Evolutionary conservation across 1,140 invertebrate genomes (phyloP), one percentile per base, ranked within the genome.

Genomic region (Aporrectodea caliginosa): DNA sequence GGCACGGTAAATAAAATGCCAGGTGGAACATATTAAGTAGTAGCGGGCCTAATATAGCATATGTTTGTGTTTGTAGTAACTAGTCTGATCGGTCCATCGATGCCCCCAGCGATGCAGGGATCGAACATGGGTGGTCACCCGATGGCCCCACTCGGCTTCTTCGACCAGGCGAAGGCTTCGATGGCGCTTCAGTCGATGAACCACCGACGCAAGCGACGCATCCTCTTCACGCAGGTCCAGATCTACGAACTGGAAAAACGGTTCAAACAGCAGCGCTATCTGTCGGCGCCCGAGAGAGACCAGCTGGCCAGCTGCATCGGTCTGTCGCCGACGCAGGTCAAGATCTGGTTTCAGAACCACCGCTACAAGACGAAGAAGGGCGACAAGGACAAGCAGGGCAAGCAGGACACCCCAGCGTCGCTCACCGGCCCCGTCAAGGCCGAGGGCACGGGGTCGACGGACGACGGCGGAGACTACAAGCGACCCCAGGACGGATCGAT

Each of bases 281-380:
- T 99, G 16, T 97, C 95, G 16, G 97, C 97, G 0, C 95, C 96
- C 0, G 97, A 99, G 89, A 89, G 97, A 27, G 97, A 99, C 87
- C 95, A 98, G 85, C 88, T 99, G 71, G 97, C 97, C 0, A 94
- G 93, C 70, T 91, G 97, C 81, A 84, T 88, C 32, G 87, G 75
- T 14, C 78, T 83, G 29, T 74, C 83, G 16, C 84, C 84, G 0
- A 87, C 85, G 2, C 88, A 99, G 94, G 97, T 99, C 69, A 99
- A 99, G 92, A 99, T 98, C 85, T 99, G 97, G 97, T 99, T 98
- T 84, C 91, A 92, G 43, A 81, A 81, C 30, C 80, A 81, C 35
- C 76, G 80, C 22, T 81, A 81, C 77, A 81, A 81, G 35, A 81
- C 80, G 34, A 81, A 78, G 77, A 81, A 81, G 72, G 32, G n/a